Evolutionary conservation across 2,113 vertebrate genomes (phyloP).

Genomic region (Limnothrissa miodon): DNA sequence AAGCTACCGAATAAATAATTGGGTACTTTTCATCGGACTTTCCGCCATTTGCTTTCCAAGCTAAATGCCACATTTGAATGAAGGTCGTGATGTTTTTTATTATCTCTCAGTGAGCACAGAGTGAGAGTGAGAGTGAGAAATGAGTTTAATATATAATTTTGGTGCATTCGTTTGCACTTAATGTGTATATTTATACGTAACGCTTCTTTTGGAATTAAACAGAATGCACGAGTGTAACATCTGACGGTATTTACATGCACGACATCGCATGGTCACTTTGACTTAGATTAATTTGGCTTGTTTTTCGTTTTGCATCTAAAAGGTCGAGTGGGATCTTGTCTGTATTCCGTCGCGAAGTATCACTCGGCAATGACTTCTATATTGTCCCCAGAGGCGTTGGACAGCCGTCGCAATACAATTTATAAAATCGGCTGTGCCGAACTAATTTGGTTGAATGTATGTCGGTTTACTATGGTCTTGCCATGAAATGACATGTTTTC

Average conservation of each 20-base stretch:
- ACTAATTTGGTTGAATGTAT: not conserved
- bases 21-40: not conserved
- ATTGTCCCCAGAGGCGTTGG: not conserved
- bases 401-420: not conserved
- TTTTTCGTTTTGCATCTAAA: not conserved
- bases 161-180: not conserved
- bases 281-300: not conserved
- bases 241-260: not conserved
- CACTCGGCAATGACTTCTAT: not conserved
- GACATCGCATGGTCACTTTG: not conserved
- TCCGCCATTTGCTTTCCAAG: slow-evolving; percentile 17
- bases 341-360: not conserved
- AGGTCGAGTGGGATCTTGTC: not conserved
- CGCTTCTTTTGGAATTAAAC: not conserved
- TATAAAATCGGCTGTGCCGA: not conserved
- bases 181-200: not conserved
- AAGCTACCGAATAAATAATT: not conserved
- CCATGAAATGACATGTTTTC: not conserved
- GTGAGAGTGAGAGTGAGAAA: too few species aligned
- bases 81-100: not conserved
- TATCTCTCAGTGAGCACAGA: not conserved
- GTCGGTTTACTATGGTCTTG: not conserved
- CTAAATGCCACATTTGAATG: not conserved
- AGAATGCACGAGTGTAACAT: not conserved
- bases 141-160: slow-evolving; percentile 4